phyloP scores from a whole-genome alignment of 1,140 invertebrate species.

The Thaumetopoea pityocampa region DNA sequence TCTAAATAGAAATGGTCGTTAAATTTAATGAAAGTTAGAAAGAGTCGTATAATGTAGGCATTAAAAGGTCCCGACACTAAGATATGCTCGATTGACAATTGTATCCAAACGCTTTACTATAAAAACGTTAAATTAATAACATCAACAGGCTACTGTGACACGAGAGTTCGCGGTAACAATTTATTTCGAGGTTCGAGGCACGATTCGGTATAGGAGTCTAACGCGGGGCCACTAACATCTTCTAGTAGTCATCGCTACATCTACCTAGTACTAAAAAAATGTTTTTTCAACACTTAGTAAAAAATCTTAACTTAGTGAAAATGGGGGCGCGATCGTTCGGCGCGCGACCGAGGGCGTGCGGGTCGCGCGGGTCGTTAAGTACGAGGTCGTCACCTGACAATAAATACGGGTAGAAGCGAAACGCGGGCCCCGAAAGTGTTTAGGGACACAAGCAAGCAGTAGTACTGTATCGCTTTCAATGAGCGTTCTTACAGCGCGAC shows the following conservation, averaged over 20 bases:
- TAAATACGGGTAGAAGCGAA: too few species aligned
- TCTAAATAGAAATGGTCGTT: conserved; percentile 41
- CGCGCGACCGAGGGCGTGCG: too few species aligned
- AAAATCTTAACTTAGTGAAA: conserved; percentile 38
- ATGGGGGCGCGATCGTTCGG: too few species aligned
- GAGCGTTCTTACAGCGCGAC: too few species aligned
- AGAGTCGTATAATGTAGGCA: conserved; percentile 27
- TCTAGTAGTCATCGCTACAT: conserved; percentile 50
- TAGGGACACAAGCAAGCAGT: too few species aligned
- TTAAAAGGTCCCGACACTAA: conserved; percentile 25
- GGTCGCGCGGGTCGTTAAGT: conserved; percentile 37
- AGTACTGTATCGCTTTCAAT: too few species aligned
- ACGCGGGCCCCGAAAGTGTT: too few species aligned
- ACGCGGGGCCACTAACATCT: conserved; percentile 36
- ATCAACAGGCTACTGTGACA: conserved; percentile 26
- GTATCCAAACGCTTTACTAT: conserved; percentile 24
- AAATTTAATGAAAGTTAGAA: conserved; percentile 18
- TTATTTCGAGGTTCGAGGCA: conserved; percentile 36
- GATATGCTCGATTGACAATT: conserved; percentile 27
- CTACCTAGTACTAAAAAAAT: conserved; percentile 50
- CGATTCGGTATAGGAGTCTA: conserved; percentile 44
- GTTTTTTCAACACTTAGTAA: conserved; percentile 61
- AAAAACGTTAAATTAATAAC: conserved; percentile 26
- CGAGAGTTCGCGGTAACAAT: conserved; percentile 14
- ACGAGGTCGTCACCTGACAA: too few species aligned